phyloP scores from a whole-genome alignment of 2,113 vertebrate species.

The Xenopus tropicalis region DNA sequence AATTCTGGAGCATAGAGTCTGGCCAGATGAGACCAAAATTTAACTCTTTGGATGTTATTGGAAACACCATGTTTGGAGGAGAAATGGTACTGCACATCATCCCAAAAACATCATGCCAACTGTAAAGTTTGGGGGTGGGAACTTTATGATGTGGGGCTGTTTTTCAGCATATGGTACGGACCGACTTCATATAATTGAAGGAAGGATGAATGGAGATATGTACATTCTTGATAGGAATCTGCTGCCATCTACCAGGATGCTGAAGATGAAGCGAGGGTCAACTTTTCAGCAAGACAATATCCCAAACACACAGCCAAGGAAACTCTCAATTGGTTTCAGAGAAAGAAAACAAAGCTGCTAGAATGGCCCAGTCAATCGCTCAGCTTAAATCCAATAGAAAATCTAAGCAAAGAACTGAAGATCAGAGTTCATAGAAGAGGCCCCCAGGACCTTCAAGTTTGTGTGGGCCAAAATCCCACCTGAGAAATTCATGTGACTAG shows the following conservation, averaged over 20 bases:
- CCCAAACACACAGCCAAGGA: conserved; percentile 4
- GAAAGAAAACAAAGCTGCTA: conserved; percentile 1
- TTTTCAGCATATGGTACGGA: conserved; percentile 4
- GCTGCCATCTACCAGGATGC: conserved; percentile 2
- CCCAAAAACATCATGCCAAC: too few relatives aligned
- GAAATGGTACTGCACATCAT: too few relatives aligned
- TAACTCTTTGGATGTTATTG: too few relatives aligned
- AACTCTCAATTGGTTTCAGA: not conserved
- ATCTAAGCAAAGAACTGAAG: not conserved
- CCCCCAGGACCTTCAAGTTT: too few relatives aligned
- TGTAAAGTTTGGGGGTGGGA: too few relatives aligned
- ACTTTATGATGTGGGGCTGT: not conserved
- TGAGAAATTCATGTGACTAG: not conserved
- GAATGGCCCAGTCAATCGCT: conserved; percentile 11
- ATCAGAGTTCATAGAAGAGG: not conserved
- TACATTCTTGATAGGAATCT: not conserved
- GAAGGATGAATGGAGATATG: not conserved
- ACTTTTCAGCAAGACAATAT: not conserved
- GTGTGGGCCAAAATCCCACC: not conserved
- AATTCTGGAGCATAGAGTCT: too few relatives aligned
- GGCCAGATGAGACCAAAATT: too few relatives aligned
- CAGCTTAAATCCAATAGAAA: not conserved
- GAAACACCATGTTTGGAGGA: too few relatives aligned
- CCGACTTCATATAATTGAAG: conserved; percentile 2
- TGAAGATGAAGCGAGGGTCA: not conserved